phyloP scores from a whole-genome alignment of 2,797 vertebrate species.

The Typhlichthys eigenmanni region DNA sequence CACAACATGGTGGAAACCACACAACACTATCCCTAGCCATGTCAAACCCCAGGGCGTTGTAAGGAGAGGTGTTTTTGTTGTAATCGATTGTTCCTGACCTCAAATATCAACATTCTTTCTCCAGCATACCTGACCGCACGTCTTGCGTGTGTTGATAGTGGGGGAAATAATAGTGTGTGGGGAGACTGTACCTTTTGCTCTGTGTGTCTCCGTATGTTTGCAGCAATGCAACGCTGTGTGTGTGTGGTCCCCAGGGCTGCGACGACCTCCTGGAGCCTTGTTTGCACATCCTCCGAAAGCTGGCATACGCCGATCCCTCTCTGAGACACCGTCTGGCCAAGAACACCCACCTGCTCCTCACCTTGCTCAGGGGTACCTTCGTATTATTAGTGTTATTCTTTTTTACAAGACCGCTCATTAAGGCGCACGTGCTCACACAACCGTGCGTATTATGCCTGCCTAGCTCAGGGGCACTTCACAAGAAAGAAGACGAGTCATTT shows the following conservation, averaged over 20 bases:
- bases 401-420: constrained; percentile 63
- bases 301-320: constrained; percentile 84
- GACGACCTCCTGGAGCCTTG: constrained; percentile 84
- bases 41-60: too few relatives aligned
- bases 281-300: constrained; percentile 85
- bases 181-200: neutral
- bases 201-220: constrained; percentile 34
- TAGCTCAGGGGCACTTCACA: constrained; percentile 41
- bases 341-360: constrained; percentile 78
- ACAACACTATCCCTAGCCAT: too few relatives aligned
- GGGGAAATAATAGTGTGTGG: neutral
- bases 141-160: too few relatives aligned
- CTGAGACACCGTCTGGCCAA: constrained; percentile 82
- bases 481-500: constrained; percentile 40
- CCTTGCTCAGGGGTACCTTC: constrained; percentile 85
- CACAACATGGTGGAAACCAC: too few relatives aligned
- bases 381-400: too few relatives aligned
- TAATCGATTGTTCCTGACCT: too few relatives aligned
- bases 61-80: too few relatives aligned
- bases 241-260: constrained; percentile 71
- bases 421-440: constrained; percentile 35
- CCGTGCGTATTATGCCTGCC: constrained; percentile 33
- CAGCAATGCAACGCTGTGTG: constrained; percentile 48
- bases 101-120: too few relatives aligned
- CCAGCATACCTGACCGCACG: too few relatives aligned